Percentiles rank a stretch among this genome's conserved stretches.
phyloP scores from a whole-genome alignment of 2,888 invertebrate genomes.

The Andrena trimmerana region DNA sequence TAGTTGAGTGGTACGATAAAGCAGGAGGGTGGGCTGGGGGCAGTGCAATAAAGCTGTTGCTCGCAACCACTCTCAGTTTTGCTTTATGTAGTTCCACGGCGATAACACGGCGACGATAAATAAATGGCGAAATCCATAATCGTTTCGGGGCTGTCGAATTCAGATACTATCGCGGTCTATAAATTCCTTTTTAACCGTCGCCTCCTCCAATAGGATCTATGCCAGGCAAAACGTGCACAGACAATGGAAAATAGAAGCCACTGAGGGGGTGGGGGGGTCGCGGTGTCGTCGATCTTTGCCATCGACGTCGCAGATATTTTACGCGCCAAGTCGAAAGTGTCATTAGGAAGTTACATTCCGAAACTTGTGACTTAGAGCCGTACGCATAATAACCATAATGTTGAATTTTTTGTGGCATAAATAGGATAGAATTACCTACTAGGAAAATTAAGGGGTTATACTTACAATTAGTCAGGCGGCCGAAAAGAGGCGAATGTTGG shows the following conservation, averaged over 20 bases:
- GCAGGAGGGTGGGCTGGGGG: neutral
- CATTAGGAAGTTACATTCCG: too few species aligned
- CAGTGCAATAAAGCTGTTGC: constrained; percentile 52
- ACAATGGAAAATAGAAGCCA: constrained; percentile 26
- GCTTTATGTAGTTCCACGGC: constrained; percentile 23
- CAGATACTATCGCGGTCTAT: constrained; percentile 49
- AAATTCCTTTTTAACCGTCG: constrained; percentile 36
- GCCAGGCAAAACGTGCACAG: neutral
- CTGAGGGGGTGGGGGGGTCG: neutral
- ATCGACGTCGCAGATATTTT: neutral
- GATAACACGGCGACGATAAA: constrained; percentile 48
- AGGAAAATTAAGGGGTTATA: too few species aligned
- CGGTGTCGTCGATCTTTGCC: constrained; percentile 7
- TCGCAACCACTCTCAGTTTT: constrained; percentile 27
- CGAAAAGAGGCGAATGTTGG: too few species aligned
- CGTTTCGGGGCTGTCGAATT: constrained; percentile 37
- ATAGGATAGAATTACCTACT: too few species aligned
- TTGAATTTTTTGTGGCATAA: too few species aligned
- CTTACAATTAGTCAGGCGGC: too few species aligned
- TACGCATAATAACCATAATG: too few species aligned
- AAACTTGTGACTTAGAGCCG: too few species aligned
- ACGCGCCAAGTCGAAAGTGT: neutral
- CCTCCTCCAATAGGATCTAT: constrained; percentile 8
- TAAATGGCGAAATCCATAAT: constrained; percentile 44
- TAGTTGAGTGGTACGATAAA: constrained; percentile 42